Percentiles rank a stretch among this genome's conserved stretches.
These are phyloP conservation scores for Nomada lathburiana DNA, from an alignment of 2,888 invertebrate genomes.

Conservation along the genomic window DNA sequence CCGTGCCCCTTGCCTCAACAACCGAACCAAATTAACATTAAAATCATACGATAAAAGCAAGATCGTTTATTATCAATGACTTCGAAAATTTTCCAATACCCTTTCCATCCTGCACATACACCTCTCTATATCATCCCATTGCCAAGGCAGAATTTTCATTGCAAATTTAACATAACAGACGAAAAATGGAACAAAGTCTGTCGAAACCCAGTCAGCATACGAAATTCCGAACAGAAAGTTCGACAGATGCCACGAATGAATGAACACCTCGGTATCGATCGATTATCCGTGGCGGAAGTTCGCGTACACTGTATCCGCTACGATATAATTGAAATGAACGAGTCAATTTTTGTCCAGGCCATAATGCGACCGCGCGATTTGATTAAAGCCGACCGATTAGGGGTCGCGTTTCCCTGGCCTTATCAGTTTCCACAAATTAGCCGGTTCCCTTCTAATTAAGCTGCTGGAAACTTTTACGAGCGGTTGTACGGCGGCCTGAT, in stretches of 20 bases:
- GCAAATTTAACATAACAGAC: not conserved
- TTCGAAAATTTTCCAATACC: not conserved
- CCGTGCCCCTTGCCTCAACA: too few species aligned
- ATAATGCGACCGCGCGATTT: slow-evolving; percentile 33
- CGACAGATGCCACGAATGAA: slow-evolving; percentile 46
- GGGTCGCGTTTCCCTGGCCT: slow-evolving; percentile 58
- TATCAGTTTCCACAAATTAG: slow-evolving; percentile 64
- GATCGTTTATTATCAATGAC: too few species aligned
- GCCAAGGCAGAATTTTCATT: not conserved
- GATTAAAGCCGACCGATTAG: slow-evolving; percentile 62
- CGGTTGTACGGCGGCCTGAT: slow-evolving; percentile 34
- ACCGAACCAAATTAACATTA: too few species aligned
- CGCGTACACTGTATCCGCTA: slow-evolving; percentile 34
- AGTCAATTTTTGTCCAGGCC: slow-evolving; percentile 61
- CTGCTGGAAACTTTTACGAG: slow-evolving; percentile 61
- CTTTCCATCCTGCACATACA: not conserved
- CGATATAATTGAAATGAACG: slow-evolving; percentile 69
- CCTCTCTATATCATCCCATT: not conserved
- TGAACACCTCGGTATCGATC: slow-evolving; percentile 52
- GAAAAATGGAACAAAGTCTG: not conserved
- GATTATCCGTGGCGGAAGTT: slow-evolving; percentile 52
- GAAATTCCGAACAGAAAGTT: slow-evolving; percentile 45
- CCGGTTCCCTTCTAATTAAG: slow-evolving; percentile 62
- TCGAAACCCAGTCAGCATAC: slow-evolving; percentile 1
- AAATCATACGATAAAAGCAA: too few species aligned